These are phyloP conservation scores for Epiblema foenella DNA, from an alignment of 2,888 invertebrate species.

Conservation along the genomic window DNA sequence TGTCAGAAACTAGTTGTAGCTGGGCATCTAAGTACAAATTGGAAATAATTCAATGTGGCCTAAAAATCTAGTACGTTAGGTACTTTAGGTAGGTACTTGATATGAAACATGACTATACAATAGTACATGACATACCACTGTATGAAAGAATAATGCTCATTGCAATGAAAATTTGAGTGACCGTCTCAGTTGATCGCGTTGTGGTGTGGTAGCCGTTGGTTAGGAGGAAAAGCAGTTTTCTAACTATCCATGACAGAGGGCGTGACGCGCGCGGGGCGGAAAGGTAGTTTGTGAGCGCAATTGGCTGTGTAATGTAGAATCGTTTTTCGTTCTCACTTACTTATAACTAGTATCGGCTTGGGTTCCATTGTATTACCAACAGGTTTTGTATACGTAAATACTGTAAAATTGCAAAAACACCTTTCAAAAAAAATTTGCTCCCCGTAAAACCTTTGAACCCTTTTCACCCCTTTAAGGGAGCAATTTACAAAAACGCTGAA, in stretches of 20 bases:
- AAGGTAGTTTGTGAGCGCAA: constrained; percentile 21
- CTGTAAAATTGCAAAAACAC: too few relatives aligned
- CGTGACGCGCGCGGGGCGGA: constrained; percentile 15
- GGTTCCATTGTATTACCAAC: background rate
- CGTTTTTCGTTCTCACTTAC: background rate
- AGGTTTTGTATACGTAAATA: background rate
- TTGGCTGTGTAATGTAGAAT: constrained; percentile 23
- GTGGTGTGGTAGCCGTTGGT: background rate
- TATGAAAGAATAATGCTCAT: background rate
- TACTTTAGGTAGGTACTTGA: too few relatives aligned
- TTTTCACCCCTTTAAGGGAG: too few relatives aligned
- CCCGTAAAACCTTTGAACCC: too few relatives aligned
- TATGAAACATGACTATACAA: too few relatives aligned
- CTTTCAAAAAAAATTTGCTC: too few relatives aligned
- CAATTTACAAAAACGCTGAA: too few relatives aligned
- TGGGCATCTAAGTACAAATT: too few relatives aligned
- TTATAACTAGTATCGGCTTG: background rate
- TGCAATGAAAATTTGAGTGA: background rate
- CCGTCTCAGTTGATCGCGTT: background rate
- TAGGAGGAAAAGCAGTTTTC: constrained; percentile 20
- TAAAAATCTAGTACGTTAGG: too few relatives aligned
- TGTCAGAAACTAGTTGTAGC: too few relatives aligned
- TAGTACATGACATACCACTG: too few relatives aligned
- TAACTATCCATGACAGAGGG: constrained; percentile 28
- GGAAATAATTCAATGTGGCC: too few relatives aligned